Conservation (phyloP, 1,140 invertebrate genomes). For the Sycophaga agraensis region DNA sequence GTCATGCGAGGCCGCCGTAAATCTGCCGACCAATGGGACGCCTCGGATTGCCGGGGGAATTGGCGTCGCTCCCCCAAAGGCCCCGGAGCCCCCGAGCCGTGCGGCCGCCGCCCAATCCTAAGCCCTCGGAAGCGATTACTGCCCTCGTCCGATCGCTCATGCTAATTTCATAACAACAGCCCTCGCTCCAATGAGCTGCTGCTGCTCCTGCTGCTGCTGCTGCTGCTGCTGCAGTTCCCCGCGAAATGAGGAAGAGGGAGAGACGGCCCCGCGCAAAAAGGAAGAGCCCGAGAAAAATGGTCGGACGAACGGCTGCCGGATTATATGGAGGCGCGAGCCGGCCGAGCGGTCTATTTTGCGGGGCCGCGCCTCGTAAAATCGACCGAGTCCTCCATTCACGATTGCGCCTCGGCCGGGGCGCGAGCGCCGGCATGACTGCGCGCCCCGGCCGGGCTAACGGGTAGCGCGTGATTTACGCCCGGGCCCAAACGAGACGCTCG, state of each 20-base stretch:
- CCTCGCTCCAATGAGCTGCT: constrained; percentile 50
- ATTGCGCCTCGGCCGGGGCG: background rate
- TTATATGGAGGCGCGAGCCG: background rate
- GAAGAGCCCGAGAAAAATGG: constrained; percentile 28
- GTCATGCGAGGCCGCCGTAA: constrained; percentile 46
- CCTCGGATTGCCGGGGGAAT: constrained; percentile 30
- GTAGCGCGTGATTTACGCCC: constrained; percentile 5
- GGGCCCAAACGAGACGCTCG: constrained; percentile 6
- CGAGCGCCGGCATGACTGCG: background rate
- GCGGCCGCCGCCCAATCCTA: constrained; percentile 21
- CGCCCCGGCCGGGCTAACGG: background rate
- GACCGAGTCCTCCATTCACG: constrained; percentile 20
- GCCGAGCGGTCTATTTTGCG: constrained; percentile 13
- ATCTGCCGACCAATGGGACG: constrained; percentile 50
- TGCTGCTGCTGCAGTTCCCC: background rate
- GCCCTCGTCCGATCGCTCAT: constrained; percentile 49
- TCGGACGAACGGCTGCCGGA: constrained; percentile 10
- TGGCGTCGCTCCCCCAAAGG: constrained; percentile 35
- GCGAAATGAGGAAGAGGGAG: constrained; percentile 12
- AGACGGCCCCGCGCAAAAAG: too few relatives aligned
- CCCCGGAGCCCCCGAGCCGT: constrained; percentile 37
- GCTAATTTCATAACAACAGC: constrained; percentile 57
- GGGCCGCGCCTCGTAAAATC: constrained; percentile 18
- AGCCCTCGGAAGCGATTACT: constrained; percentile 50
- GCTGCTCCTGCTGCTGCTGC: background rate